Conservation (phyloP, 2,888 invertebrate species). For the Caradrina kadenii region DNA sequence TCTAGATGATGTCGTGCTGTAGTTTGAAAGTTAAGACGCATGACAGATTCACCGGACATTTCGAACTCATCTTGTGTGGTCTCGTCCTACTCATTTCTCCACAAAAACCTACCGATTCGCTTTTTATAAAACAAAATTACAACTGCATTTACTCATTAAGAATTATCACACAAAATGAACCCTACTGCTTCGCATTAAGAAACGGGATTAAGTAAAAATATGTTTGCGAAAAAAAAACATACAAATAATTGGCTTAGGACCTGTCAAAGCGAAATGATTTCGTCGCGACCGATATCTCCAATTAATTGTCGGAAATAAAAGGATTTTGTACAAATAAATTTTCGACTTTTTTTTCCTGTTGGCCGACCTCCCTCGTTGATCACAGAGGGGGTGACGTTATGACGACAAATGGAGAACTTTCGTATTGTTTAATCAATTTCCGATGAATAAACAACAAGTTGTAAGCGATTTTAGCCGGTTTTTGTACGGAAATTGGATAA, state of each 20-base stretch:
- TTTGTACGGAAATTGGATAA: slow-evolving; percentile 53
- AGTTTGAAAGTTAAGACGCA: slow-evolving; percentile 66
- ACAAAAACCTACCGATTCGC: slow-evolving; percentile 81
- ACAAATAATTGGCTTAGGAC: slow-evolving; percentile 78
- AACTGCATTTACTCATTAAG: slow-evolving; percentile 58
- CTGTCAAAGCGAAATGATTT: slow-evolving; percentile 87
- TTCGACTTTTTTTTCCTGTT: slow-evolving; percentile 66
- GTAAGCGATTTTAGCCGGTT: slow-evolving; percentile 51
- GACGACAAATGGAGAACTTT: slow-evolving; percentile 57
- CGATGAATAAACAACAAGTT: slow-evolving; percentile 64
- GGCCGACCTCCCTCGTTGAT: slow-evolving; percentile 77
- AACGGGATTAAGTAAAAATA: slow-evolving; percentile 21
- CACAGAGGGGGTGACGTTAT: slow-evolving; percentile 76
- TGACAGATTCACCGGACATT: slow-evolving; percentile 66
- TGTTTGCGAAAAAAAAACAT: slow-evolving; percentile 57
- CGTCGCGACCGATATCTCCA: slow-evolving; percentile 82
- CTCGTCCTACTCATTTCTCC: slow-evolving; percentile 67
- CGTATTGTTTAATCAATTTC: slow-evolving; percentile 63
- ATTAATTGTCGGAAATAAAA: slow-evolving; percentile 83
- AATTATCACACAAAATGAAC: slow-evolving; percentile 62
- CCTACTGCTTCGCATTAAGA: slow-evolving; percentile 65
- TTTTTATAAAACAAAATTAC: slow-evolving; percentile 78
- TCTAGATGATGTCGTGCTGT: slow-evolving; percentile 45
- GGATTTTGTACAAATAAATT: slow-evolving; percentile 74
- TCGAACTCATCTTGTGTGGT: slow-evolving; percentile 82